phyloP scores from a whole-genome alignment of 2,888 invertebrate genomes.

The Pemphredon lugubris region DNA sequence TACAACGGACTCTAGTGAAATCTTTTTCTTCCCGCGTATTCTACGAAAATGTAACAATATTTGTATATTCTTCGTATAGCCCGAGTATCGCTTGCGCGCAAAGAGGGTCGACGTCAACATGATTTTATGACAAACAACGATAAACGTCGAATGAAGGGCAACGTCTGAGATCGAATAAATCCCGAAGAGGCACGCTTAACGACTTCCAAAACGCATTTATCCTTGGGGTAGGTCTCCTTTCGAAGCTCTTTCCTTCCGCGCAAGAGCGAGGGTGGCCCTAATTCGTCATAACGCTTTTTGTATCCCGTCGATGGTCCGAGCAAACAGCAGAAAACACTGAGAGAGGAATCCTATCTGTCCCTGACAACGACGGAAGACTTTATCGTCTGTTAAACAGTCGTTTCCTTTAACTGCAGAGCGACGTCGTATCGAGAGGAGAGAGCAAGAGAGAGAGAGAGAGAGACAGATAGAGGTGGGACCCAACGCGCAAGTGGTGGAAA shows the following conservation, averaged over 20 bases:
- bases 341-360: conserved; percentile 39
- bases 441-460: conserved; percentile 8
- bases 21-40: too few species aligned
- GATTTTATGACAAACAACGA: too few species aligned
- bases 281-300: conserved; percentile 75
- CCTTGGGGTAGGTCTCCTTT: conserved; percentile 73
- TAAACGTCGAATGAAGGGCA: too few species aligned
- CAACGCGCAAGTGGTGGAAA: too few species aligned
- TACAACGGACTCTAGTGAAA: too few species aligned
- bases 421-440: not conserved
- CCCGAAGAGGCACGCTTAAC: conserved; percentile 62
- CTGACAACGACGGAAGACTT: conserved; percentile 51
- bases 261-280: conserved; percentile 69
- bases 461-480: conserved; percentile 1
- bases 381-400: conserved; percentile 72
- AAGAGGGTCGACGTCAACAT: too few species aligned
- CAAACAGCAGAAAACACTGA: conserved; percentile 21
- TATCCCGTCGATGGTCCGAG: conserved; percentile 64
- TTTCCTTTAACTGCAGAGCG: conserved; percentile 45
- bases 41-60: too few species aligned
- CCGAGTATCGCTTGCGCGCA: too few species aligned
- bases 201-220: conserved; percentile 71
- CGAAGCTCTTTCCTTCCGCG: conserved; percentile 62
- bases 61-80: too few species aligned
- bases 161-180: conserved; percentile 31